These are phyloP conservation scores for Eupithecia dodoneata DNA, from an alignment of 2,888 invertebrate species.

Conservation along the genomic window DNA sequence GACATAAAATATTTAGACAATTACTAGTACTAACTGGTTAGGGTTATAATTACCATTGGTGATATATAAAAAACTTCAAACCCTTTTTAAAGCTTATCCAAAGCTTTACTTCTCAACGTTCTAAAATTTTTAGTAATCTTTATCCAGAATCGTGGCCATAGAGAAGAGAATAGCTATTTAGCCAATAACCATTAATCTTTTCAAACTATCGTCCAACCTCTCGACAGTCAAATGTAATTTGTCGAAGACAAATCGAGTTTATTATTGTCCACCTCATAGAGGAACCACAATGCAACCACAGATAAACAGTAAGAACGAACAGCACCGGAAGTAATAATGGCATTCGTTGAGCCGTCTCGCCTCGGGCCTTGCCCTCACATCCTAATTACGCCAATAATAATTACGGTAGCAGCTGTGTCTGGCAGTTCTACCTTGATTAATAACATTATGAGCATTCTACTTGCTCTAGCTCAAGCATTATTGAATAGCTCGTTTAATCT, in stretches of 20 bases:
- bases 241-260: slow-evolving; percentile 18
- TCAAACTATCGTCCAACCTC: not conserved
- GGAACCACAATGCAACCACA: slow-evolving; percentile 55
- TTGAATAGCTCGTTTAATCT: slow-evolving; percentile 30
- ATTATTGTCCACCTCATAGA: slow-evolving; percentile 69
- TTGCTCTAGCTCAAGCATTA: slow-evolving; percentile 42
- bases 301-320: slow-evolving; percentile 25
- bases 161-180: not conserved
- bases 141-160: not conserved
- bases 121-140: not conserved
- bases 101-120: not conserved
- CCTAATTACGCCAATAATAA: slow-evolving; percentile 83
- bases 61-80: too few relatives aligned
- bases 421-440: slow-evolving; percentile 61
- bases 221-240: slow-evolving; percentile 12
- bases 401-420: slow-evolving; percentile 74
- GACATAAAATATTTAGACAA: too few relatives aligned
- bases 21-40: too few relatives aligned
- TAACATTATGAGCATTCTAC: slow-evolving; percentile 52
- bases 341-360: slow-evolving; percentile 75
- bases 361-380: slow-evolving; percentile 76
- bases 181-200: slow-evolving; percentile 13
- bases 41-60: too few relatives aligned
- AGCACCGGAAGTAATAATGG: slow-evolving; percentile 81
- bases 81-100: not conserved